phyloP scores from a whole-genome alignment of 2,797 vertebrate species.

The Pelodytes ibericus region DNA sequence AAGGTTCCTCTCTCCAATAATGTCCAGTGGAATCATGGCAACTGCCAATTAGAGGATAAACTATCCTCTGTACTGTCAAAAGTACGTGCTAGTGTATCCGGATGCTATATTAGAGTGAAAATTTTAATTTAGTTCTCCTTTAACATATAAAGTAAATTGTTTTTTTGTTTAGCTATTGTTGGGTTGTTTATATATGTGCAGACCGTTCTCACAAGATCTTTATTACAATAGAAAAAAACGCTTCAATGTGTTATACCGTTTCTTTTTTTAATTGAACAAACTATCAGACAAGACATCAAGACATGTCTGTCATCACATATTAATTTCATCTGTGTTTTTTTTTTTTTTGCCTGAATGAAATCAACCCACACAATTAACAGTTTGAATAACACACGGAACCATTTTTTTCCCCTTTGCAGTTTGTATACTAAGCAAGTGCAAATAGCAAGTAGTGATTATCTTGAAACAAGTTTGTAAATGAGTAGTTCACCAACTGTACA shows the following conservation, averaged over 20 bases:
- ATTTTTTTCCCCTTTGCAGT: conserved; percentile 1
- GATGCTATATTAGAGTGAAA: too few relatives aligned
- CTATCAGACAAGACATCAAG: conserved; percentile 12
- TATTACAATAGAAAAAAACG: conserved; percentile 25
- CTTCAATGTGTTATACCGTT: conserved; percentile 16
- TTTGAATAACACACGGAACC: conserved; percentile 3
- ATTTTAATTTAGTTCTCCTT: too few relatives aligned
- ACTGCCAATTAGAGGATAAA: too few relatives aligned
- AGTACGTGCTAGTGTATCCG: too few relatives aligned
- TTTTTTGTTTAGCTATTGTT: too few relatives aligned
- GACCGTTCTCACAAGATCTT: background rate
- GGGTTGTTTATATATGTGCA: too few relatives aligned
- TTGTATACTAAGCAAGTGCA: conserved; percentile 36
- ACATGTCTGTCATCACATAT: conserved; percentile 21
- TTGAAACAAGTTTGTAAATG: conserved; percentile 55
- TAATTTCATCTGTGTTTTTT: background rate
- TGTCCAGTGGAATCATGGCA: too few relatives aligned
- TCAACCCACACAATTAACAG: conserved; percentile 25
- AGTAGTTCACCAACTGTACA: conserved; percentile 56
- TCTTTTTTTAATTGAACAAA: conserved; percentile 10
- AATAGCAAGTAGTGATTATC: conserved; percentile 54
- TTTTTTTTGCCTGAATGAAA: conserved; percentile 1
- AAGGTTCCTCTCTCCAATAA: too few relatives aligned
- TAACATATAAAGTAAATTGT: too few relatives aligned
- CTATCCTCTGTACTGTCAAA: too few relatives aligned